Base-by-base conservation (phyloP, 2,797 vertebrate genomes). In the Holocentrus rufus region DNA sequence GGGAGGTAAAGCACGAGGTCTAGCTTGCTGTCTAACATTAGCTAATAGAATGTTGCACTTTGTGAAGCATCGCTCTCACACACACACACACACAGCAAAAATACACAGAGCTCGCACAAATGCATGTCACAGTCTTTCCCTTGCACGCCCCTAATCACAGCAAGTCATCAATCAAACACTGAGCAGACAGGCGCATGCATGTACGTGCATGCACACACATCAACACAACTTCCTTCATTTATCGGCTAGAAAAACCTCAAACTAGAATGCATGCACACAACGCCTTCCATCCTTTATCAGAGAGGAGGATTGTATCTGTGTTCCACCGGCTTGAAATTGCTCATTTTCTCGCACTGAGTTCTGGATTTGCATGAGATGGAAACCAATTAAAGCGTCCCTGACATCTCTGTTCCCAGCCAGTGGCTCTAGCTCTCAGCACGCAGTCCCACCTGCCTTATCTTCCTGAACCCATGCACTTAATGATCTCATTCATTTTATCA, bases 41-140 rank as follows among this genome's bases (percentile, higher is more conserved):
- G 46, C 27, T 53, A 67, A 67, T 74, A 70, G 68, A 82, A 76
- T 81, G 44, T 80, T 53, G 56, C 72, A 72, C 66, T n/a, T 70
- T 54, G 58, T 20, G 20, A 14, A 5, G 31, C 31, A 34, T n/a
- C n/a, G 11, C 25, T 7, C 25, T 7, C 25, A 23, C 22, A 23
- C 20, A 15, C 58, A 27, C 44, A 36, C 42, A 61, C 58, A 30
- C 60, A 49, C 1, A 44, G 34, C 5, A 36, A 36, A 36, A 36
- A 58, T 23, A 63, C 23, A 47, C 30, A 72, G 53, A 82, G 25
- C 22, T 30, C 27, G 18, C 46, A 20, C 18, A 50, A 18, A 47
- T 69, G 54, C 42, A 22, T 82, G 44, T 46, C n/a, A 36, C 31
- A 58, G 10, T 58, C 31, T 58, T 42, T 42, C 27, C 59, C 30